Conservation (phyloP, 2,888 invertebrate genomes). For the Phortica magna region DNA sequence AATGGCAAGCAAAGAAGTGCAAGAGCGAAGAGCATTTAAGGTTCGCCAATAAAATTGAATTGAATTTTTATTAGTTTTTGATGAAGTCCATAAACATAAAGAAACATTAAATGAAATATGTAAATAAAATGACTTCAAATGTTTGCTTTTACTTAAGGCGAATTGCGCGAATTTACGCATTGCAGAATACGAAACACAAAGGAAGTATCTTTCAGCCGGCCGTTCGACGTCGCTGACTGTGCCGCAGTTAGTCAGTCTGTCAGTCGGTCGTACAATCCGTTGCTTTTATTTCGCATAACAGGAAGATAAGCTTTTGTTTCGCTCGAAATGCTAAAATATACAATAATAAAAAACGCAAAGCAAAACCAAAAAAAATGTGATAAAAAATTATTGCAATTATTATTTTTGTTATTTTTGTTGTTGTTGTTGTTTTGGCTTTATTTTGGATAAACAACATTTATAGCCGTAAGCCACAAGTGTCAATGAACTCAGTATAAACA, state of each 20-base stretch:
- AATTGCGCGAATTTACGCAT: neutral
- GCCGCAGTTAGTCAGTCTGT: neutral
- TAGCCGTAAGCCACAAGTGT: conserved; percentile 2
- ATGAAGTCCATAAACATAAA: conserved; percentile 44
- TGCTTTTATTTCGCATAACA: neutral
- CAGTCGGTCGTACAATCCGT: neutral
- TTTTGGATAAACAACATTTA: conserved; percentile 17
- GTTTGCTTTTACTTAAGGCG: neutral
- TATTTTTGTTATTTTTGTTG: neutral
- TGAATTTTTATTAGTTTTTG: conserved; percentile 72
- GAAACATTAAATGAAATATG: neutral
- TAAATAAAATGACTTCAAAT: neutral
- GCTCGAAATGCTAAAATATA: neutral
- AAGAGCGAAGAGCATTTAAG: neutral
- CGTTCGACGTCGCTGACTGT: neutral
- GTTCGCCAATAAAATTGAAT: conserved; percentile 72
- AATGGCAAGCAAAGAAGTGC: neutral
- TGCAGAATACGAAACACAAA: neutral
- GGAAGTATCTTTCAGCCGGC: neutral
- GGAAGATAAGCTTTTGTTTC: conserved; percentile 10
- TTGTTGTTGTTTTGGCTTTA: neutral
- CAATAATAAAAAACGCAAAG: neutral
- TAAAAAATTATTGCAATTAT: neutral
- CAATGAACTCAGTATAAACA: conserved; percentile 5
- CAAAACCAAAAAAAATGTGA: conserved; percentile 3